Conservation (phyloP, 2,888 invertebrate species). For the Netelia virgata region DNA sequence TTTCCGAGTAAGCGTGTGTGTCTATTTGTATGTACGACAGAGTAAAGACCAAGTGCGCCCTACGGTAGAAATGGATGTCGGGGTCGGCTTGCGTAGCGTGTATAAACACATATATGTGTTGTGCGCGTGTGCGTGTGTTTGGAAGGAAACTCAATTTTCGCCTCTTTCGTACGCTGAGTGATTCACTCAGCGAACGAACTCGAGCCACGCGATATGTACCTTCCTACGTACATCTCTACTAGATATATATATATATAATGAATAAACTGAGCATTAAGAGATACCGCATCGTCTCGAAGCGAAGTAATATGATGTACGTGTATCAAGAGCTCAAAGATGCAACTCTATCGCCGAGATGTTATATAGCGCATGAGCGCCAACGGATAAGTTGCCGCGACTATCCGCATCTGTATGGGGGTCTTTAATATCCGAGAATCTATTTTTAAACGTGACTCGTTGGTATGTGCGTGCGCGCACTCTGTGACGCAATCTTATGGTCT, state of each 20-base stretch:
- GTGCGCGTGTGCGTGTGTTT: slow-evolving; percentile 14
- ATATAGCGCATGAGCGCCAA: slow-evolving; percentile 55
- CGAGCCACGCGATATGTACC: slow-evolving; percentile 49
- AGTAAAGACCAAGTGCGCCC: slow-evolving; percentile 12
- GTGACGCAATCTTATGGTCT: slow-evolving; percentile 83
- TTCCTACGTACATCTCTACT: slow-evolving; percentile 37
- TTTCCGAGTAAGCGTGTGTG: slow-evolving; percentile 32
- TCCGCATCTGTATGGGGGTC: slow-evolving; percentile 71
- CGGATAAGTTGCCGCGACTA: slow-evolving; percentile 58
- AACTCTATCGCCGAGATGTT: slow-evolving; percentile 57
- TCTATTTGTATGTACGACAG: slow-evolving; percentile 26
- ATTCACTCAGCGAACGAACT: slow-evolving; percentile 56
- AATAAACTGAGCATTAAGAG: neutral
- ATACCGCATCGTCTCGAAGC: neutral
- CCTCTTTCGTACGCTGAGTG: slow-evolving; percentile 61
- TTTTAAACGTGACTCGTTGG: slow-evolving; percentile 83
- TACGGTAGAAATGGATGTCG: slow-evolving; percentile 66
- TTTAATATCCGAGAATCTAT: slow-evolving; percentile 82
- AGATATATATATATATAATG: slow-evolving; percentile 14
- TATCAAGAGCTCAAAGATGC: slow-evolving; percentile 54
- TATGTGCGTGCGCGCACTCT: slow-evolving; percentile 77
- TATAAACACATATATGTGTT: slow-evolving; percentile 1
- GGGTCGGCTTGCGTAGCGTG: slow-evolving; percentile 59
- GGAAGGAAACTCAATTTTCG: slow-evolving; percentile 67
- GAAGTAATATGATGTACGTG: neutral